phyloP scores from a whole-genome alignment of 2,113 vertebrate genomes.

The Scatophagus argus region DNA sequence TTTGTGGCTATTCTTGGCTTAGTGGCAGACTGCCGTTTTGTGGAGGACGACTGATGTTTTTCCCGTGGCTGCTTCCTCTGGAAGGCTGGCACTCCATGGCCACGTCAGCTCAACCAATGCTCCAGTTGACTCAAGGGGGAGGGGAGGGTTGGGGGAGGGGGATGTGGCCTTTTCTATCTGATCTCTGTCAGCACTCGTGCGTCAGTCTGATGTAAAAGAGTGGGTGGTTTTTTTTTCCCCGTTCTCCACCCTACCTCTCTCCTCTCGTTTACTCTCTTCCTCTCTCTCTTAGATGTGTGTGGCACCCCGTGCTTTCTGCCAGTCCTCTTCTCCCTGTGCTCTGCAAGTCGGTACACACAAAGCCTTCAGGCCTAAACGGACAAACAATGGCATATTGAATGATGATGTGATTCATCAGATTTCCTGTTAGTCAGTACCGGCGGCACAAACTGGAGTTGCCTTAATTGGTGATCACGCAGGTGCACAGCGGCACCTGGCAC shows the following conservation, averaged over 20 bases:
- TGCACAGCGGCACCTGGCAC: conserved; percentile 34
- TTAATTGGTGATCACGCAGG: conserved; percentile 44
- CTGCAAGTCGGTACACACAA: conserved; percentile 20
- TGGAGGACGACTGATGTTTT: conserved; percentile 65
- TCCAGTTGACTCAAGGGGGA: conserved; percentile 64
- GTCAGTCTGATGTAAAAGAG: conserved; percentile 85
- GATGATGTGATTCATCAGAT: conserved; percentile 58
- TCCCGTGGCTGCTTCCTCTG: conserved; percentile 69
- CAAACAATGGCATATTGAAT: conserved; percentile 27
- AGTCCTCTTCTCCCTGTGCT: not conserved
- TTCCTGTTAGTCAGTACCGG: conserved; percentile 47
- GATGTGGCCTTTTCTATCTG: conserved; percentile 81
- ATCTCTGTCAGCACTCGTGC: conserved; percentile 80
- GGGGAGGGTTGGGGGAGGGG: conserved; percentile 31
- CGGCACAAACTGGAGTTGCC: conserved; percentile 28
- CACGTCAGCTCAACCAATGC: conserved; percentile 81
- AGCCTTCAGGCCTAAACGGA: conserved; percentile 35
- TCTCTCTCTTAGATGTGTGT: conserved; percentile 21
- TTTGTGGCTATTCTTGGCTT: conserved; percentile 71
- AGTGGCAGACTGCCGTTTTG: conserved; percentile 58
- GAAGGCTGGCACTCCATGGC: conserved; percentile 77
- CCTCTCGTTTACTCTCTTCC: not conserved
- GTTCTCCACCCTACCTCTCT: conserved; percentile 40
- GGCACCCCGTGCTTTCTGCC: conserved; percentile 37
- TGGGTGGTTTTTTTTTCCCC: conserved; percentile 44